A percentile compares a stretch with the other conserved stretches of the same genome.
phyloP scores from a whole-genome alignment of 2,888 invertebrate species.

The Zeuzera pyrina region DNA sequence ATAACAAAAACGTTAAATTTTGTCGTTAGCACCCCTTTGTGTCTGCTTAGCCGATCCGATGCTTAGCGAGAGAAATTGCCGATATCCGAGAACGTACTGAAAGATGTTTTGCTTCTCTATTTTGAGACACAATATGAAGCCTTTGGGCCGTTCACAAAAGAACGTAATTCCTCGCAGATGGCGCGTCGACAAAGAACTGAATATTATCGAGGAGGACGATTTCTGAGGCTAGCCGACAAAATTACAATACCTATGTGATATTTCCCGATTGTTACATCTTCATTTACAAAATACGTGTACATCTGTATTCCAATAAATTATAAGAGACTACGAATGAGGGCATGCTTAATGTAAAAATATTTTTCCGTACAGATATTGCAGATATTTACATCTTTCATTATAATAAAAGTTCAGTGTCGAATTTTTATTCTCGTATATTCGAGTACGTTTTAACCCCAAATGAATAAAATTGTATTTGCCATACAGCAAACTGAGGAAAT shows the following conservation, averaged over 20 bases:
- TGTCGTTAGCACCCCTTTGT: constrained; percentile 1
- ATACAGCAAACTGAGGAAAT: too few species aligned
- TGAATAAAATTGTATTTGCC: too few species aligned
- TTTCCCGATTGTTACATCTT: too few species aligned
- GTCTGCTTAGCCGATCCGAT: constrained; percentile 4
- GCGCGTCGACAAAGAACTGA: constrained; percentile 37
- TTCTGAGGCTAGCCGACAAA: constrained; percentile 20
- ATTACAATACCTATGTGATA: constrained; percentile 26
- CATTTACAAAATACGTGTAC: too few species aligned
- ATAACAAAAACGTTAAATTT: constrained; percentile 1
- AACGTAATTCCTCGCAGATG: constrained; percentile 50
- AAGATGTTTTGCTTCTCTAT: constrained; percentile 27
- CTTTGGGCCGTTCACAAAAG: constrained; percentile 33
- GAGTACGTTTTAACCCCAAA: too few species aligned
- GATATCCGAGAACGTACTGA: constrained; percentile 24
- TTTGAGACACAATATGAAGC: constrained; percentile 32
- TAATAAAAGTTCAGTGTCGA: too few species aligned
- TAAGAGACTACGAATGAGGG: too few species aligned
- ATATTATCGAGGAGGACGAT: constrained; percentile 31
- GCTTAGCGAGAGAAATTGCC: constrained; percentile 16
- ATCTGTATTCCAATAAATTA: too few species aligned
- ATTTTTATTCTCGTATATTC: too few species aligned
- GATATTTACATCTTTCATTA: too few species aligned
- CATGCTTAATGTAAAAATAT: too few species aligned
- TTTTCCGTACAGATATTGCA: too few species aligned